These are phyloP conservation scores for Copsychus sechellarum DNA, from an alignment of 2,113 vertebrate genomes.

Conservation along the genomic window DNA sequence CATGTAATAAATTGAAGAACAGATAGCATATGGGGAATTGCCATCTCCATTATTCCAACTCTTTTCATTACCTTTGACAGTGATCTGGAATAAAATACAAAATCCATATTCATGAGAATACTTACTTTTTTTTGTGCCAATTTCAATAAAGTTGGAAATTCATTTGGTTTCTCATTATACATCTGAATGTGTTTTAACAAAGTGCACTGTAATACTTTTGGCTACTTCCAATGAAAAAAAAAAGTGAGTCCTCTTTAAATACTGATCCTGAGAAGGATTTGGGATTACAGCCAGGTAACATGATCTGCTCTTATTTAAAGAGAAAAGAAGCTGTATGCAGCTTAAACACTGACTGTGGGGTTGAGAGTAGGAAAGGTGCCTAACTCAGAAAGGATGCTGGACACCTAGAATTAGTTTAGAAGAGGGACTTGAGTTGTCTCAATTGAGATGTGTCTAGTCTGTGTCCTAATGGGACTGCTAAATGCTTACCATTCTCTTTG, in stretches of 20 bases:
- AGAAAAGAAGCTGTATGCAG: not conserved
- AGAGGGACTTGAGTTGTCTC: not conserved
- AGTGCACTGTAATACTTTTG: not conserved
- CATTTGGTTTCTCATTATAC: not conserved
- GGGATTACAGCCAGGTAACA: not conserved
- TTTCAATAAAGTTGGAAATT: not conserved
- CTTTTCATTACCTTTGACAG: not conserved
- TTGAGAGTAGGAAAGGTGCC: not conserved
- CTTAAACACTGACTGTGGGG: not conserved
- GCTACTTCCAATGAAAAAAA: not conserved
- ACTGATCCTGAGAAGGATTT: not conserved
- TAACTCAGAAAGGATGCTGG: not conserved
- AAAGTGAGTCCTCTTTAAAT: accelerated
- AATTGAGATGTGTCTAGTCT: not conserved
- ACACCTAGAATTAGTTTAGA: not conserved
- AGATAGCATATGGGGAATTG: not conserved
- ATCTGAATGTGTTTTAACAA: not conserved
- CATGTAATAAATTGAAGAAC: not conserved
- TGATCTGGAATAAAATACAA: not conserved
- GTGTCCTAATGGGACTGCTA: not conserved
- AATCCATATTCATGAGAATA: slow-evolving; percentile 13
- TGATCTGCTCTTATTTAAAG: not conserved
- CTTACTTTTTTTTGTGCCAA: not conserved
- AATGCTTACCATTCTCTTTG: not conserved
- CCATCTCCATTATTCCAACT: not conserved